Percentiles rank a stretch among this genome's conserved stretches.
Conservation (phyloP, 2,888 invertebrate genomes). For the Heliconius ethilla region DNA sequence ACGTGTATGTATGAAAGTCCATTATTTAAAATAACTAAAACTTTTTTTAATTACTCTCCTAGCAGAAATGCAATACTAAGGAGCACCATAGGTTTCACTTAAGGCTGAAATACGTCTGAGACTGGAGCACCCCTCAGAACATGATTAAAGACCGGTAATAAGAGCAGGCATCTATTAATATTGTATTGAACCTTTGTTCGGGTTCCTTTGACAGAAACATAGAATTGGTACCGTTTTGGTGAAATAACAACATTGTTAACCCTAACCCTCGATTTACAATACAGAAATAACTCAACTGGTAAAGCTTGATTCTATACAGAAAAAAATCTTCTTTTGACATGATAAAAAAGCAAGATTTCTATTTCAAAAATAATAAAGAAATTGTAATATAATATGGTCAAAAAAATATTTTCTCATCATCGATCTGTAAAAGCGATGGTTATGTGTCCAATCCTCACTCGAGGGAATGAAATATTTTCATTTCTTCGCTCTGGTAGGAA, state of each 20-base stretch:
- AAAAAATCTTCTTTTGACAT: background rate
- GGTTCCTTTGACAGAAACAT: conserved; percentile 30
- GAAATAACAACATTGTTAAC: conserved; percentile 20
- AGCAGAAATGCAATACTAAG: background rate
- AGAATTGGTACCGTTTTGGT: conserved; percentile 20
- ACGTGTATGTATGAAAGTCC: too few species aligned
- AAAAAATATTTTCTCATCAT: background rate
- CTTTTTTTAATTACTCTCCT: background rate
- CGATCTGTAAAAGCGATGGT: background rate
- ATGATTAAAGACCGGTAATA: conserved; percentile 23
- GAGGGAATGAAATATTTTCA: background rate
- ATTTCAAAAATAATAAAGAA: background rate
- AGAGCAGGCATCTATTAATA: conserved; percentile 29
- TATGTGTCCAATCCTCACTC: background rate
- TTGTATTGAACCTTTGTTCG: conserved; percentile 25
- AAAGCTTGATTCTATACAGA: conserved; percentile 2
- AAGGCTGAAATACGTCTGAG: background rate
- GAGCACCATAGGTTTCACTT: background rate
- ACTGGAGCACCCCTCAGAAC: conserved; percentile 6
- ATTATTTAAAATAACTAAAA: background rate
- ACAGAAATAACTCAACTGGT: conserved; percentile 4
- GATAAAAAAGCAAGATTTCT: too few species aligned
- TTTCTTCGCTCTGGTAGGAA: background rate
- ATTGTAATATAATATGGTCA: background rate
- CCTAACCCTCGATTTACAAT: conserved; percentile 24